Evolutionary conservation across 2,888 invertebrate genomes (phyloP).

Genomic region (Epiblema foenella): DNA sequence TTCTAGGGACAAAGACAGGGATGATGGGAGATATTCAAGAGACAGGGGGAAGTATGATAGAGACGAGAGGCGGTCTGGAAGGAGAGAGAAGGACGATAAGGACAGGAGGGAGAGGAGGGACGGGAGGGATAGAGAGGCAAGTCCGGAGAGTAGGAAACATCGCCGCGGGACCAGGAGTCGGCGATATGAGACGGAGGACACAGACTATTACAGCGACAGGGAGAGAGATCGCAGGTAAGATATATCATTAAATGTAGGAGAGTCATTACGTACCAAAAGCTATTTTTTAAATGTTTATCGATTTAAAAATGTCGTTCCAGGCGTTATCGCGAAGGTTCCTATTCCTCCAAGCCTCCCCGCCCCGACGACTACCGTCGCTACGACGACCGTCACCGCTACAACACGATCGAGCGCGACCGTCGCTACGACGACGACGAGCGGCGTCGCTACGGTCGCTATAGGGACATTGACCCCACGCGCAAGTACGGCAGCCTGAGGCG

Average conservation of each 20-base stretch:
- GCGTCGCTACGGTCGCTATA: conserved; percentile 65
- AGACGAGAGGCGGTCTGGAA: conserved; percentile 63
- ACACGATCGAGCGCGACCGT: conserved; percentile 56
- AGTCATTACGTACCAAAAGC: too few relatives aligned
- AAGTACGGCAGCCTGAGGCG: conserved; percentile 66
- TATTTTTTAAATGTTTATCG: too few relatives aligned
- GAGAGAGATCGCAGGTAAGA: conserved; percentile 83
- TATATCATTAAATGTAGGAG: background rate
- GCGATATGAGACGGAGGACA: conserved; percentile 87
- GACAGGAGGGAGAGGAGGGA: conserved; percentile 54
- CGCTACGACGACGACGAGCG: conserved; percentile 63
- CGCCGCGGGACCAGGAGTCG: conserved; percentile 73
- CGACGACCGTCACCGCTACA: conserved; percentile 57
- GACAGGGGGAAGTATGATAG: conserved; percentile 64
- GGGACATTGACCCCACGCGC: conserved; percentile 72
- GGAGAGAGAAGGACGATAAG: conserved; percentile 65
- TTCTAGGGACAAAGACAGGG: conserved; percentile 62
- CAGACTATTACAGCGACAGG: conserved; percentile 88
- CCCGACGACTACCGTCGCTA: conserved; percentile 71
- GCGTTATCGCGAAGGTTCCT: conserved; percentile 81
- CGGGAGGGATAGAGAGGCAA: conserved; percentile 67
- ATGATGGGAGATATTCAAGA: conserved; percentile 67
- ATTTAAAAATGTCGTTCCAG: conserved; percentile 53
- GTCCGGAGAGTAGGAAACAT: conserved; percentile 65
- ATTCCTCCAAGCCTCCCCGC: conserved; percentile 74